Conservation (phyloP, 35 echinoderm and acorn worm genomes). For the Strongylocentrotus purpuratus region DNA sequence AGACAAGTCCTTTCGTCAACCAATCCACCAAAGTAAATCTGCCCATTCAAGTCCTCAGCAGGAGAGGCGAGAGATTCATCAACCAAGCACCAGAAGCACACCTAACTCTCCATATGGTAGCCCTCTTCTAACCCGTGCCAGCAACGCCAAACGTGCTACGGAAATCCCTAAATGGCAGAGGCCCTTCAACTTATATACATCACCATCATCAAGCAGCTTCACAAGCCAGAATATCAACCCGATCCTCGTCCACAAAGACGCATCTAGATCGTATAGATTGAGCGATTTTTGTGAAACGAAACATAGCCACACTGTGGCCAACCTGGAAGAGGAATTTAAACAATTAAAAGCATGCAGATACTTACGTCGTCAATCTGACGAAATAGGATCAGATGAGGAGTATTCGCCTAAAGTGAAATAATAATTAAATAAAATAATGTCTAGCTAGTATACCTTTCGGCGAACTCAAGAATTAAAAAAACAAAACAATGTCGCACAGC, state of each 20-base stretch:
- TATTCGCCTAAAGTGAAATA: not conserved
- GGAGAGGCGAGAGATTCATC: not conserved
- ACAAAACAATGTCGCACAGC: no score
- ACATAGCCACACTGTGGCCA: not conserved
- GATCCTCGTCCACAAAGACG: not conserved
- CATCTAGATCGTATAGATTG: not conserved
- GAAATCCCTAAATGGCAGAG: not conserved
- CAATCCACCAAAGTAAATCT: not conserved
- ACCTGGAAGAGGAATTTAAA: slow-evolving; percentile 13
- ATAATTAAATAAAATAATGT: no score
- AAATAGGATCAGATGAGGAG: not conserved
- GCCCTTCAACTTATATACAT: not conserved
- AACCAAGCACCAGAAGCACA: not conserved
- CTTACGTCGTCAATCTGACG: not conserved
- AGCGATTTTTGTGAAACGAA: not conserved
- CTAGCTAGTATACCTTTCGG: no score
- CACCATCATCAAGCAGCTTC: not conserved
- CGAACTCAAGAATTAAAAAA: no score
- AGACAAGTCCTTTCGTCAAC: not conserved
- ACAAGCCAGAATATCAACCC: not conserved
- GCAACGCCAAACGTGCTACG: not conserved
- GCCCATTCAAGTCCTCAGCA: not conserved
- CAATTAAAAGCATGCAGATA: slow-evolving; percentile 11
- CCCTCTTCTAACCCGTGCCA: not conserved
- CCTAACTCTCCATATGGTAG: not conserved